Base-by-base conservation (phyloP, 1,140 invertebrate species). In the Lethrus apterus region DNA sequence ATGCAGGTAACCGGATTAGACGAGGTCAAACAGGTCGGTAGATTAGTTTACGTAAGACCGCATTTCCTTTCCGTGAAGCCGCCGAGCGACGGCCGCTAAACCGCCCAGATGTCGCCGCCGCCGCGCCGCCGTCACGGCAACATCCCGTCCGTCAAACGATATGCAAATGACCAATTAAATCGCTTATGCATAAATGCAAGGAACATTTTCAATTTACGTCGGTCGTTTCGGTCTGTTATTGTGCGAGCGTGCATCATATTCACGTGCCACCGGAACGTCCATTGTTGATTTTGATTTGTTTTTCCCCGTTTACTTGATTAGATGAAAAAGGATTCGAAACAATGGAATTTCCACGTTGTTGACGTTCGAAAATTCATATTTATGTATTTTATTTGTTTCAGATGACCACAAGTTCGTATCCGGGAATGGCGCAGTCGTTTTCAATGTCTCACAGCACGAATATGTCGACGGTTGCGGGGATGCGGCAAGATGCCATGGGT, bases 401-500 rank as follows among this genome's bases (percentile, higher is more conserved):
- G 79, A 95, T 94, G 90, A 84, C 83, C 44, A 81, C 86, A 29
- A 81, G 86, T 58, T 86, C 86, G 13, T 93, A 96, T 71, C 86
- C 89, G 5, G 83, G 84, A 45, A 93, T 94, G 83, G 84, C 85
- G 8, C 92, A 95, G 67, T 88, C 89, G 33, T 96, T 95, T 70
- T 87, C 89, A 40, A 95, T 95, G 89, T 82, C 85, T 13, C 87
- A 93, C 66, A 76, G 83, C 24, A 77, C 84, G 49, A 91, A 92
- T 63, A 93, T 92, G 88, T 83, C 85, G 45, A 84, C 86, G 17
- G 84, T 88, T 5, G 69, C 77, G 29, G 84, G 86, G 48, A 88
- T 90, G 80, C 74, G 89, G 47, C 88, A 92, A 70, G 89, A 93
- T 62, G 77, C 87, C 48, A 91, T 92, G 86, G 86, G 89, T 92